A percentile compares a stretch with the other conserved stretches of the same genome.
Conservation (phyloP, 2,113 vertebrate genomes). For the Thamnaconus septentrionalis region DNA sequence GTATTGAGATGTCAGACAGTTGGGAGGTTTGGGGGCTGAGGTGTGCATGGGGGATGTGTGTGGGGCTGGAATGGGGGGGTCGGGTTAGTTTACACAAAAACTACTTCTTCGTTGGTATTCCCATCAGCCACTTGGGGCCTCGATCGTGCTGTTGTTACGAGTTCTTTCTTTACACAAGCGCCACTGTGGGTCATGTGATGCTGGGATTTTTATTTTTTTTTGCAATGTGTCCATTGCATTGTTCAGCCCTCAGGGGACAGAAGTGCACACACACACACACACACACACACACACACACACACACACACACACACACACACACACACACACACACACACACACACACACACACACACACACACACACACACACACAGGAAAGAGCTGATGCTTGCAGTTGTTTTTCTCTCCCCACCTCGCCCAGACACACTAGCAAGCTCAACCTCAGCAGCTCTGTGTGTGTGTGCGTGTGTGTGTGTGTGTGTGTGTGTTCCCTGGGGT, state of each 20-base stretch:
- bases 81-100: no score
- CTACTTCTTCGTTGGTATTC: no score
- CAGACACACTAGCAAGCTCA: background rate
- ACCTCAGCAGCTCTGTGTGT: constrained; percentile 2
- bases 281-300: background rate
- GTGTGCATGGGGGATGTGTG: no score
- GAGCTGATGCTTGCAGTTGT: constrained; percentile 45
- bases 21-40: no score
- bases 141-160: no score
- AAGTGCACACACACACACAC: no score
- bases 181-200: no score
- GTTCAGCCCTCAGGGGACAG: constrained; percentile 13
- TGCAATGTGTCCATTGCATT: constrained; percentile 7
- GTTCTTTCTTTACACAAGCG: no score
- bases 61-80: no score
- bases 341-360: no score
- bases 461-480: background rate
- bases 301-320: background rate
- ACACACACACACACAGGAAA: constrained; percentile 12
- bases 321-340: background rate
- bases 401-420: constrained; percentile 16
- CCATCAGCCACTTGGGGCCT: no score
- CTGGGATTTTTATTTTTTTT: background rate
- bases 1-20: no score
- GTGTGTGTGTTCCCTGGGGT: constrained; percentile 1